A percentile compares a stretch with the other conserved stretches of the same genome.
Evolutionary conservation across 2,797 vertebrate genomes (phyloP).

Genomic region (Galagoides demidoff): DNA sequence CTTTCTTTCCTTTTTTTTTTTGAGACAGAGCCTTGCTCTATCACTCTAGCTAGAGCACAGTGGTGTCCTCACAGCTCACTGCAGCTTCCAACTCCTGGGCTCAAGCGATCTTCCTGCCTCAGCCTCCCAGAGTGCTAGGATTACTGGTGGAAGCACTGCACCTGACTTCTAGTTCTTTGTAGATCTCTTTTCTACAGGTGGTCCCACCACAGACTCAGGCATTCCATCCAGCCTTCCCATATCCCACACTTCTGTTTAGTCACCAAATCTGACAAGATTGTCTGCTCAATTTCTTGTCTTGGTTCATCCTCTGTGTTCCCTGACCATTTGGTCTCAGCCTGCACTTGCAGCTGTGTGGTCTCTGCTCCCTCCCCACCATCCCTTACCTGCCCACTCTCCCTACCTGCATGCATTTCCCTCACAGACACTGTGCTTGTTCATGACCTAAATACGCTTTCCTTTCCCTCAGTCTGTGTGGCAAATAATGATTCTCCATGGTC

Average conservation of each 20-base stretch:
- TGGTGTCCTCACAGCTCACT: too few species aligned
- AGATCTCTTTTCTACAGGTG: neutral
- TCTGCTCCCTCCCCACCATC: neutral
- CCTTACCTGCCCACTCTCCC: neutral
- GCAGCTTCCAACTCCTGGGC: too few species aligned
- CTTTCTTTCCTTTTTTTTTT: neutral
- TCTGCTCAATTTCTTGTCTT: neutral
- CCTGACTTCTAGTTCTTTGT: neutral
- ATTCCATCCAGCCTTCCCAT: neutral
- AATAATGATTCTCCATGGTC: neutral
- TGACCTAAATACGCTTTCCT: neutral
- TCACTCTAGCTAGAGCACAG: too few species aligned
- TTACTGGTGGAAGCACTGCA: too few species aligned
- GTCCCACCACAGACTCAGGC: neutral
- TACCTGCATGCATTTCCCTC: rapidly evolving
- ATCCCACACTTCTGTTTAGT: neutral
- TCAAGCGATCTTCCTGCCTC: too few species aligned
- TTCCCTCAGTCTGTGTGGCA: neutral
- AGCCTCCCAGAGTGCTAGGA: too few species aligned
- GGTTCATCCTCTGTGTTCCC: neutral
- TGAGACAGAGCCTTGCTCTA: too few species aligned
- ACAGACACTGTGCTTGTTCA: neutral
- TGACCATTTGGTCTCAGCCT: neutral
- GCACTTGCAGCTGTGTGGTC: neutral
- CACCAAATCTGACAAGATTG: neutral